These are phyloP conservation scores for Cirrhinus molitorella DNA, from an alignment of 2,797 vertebrate genomes.

Conservation along the genomic window DNA sequence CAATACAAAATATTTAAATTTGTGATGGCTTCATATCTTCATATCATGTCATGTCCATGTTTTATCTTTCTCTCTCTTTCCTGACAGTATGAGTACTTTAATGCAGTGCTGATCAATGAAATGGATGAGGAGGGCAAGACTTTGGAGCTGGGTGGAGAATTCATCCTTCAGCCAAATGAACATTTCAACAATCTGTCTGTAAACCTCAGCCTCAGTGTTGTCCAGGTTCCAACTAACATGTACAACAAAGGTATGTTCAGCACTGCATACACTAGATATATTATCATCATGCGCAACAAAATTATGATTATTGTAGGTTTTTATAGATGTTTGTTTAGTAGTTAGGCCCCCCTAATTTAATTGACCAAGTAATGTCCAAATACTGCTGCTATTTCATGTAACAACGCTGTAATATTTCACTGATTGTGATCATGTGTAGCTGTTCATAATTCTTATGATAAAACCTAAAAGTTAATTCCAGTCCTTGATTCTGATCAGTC, in stretches of 20 bases:
- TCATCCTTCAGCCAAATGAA: slow-evolving; percentile 94
- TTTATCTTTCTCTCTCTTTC: slow-evolving; percentile 41
- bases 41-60: neutral
- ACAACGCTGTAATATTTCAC: neutral
- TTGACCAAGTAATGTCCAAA: neutral
- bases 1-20: neutral
- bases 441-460: neutral
- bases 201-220: slow-evolving; percentile 95
- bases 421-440: neutral
- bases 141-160: slow-evolving; percentile 93
- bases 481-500: too few species aligned
- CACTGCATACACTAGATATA: neutral
- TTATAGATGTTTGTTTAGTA: neutral
- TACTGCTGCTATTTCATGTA: neutral
- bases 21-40: neutral
- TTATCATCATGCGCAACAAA: neutral
- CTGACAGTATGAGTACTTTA: slow-evolving; percentile 97
- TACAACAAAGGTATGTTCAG: slow-evolving; percentile 91
- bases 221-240: slow-evolving; percentile 99
- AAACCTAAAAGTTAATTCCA: neutral
- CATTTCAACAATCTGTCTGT: slow-evolving; percentile 99
- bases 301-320: neutral
- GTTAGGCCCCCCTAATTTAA: neutral
- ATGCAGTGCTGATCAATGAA: slow-evolving; percentile 97
- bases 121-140: slow-evolving; percentile 91